Evolutionary conservation across 2,888 invertebrate genomes (phyloP).

Genomic region (Mythimna lalbum): DNA sequence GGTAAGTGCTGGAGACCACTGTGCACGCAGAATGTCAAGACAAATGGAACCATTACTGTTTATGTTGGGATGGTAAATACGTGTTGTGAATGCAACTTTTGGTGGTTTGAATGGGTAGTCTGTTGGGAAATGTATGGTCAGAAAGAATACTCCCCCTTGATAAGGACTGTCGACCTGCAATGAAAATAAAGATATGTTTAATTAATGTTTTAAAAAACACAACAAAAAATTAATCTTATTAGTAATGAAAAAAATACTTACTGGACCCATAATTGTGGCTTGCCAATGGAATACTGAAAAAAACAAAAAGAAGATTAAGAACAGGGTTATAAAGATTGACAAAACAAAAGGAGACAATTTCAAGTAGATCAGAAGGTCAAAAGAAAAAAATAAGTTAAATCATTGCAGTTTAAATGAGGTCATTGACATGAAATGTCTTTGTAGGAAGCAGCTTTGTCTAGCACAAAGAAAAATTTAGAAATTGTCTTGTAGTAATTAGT

Average conservation of each 20-base stretch:
- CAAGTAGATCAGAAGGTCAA: slow-evolving; percentile 42
- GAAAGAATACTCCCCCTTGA: slow-evolving; percentile 99
- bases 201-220: too few relatives aligned
- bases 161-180: slow-evolving; percentile 99
- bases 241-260: too few relatives aligned
- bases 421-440: slow-evolving; percentile 67
- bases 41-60: slow-evolving; percentile 99
- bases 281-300: slow-evolving; percentile 99
- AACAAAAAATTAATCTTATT: too few relatives aligned
- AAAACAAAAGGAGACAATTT: slow-evolving; percentile 14
- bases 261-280: slow-evolving; percentile 99
- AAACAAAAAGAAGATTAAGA: slow-evolving; percentile 71
- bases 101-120: slow-evolving; percentile 99
- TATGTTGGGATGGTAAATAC: slow-evolving; percentile 99
- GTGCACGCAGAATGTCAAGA: slow-evolving; percentile 99
- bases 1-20: slow-evolving; percentile 99
- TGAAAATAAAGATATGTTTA: slow-evolving; percentile 46
- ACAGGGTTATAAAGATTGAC: slow-evolving; percentile 23
- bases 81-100: slow-evolving; percentile 99
- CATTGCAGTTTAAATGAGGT: slow-evolving; percentile 66
- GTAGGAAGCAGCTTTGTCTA: slow-evolving; percentile 32
- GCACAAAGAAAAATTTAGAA: slow-evolving; percentile 49
- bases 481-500: not conserved
- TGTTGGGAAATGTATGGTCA: slow-evolving; percentile 99
- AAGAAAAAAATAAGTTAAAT: slow-evolving; percentile 42